Percentiles rank a stretch among this genome's conserved stretches.
Evolutionary conservation across 1,140 invertebrate species (phyloP).

Genomic region (Leptopilina boulardi): DNA sequence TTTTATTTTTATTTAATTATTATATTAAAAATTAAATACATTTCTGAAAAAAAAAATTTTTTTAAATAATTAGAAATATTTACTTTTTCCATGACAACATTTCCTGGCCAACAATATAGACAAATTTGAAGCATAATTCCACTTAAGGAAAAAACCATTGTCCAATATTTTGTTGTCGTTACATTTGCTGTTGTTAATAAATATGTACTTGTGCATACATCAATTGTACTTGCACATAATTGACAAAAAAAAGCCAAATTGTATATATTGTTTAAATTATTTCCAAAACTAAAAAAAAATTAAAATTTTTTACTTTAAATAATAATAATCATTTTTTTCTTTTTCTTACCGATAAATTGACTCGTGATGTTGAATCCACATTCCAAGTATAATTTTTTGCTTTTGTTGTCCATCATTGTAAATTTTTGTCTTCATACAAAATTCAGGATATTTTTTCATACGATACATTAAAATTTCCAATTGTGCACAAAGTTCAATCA

Average conservation of each 20-base stretch:
- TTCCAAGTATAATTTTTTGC: background rate
- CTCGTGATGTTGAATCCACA: constrained; percentile 8
- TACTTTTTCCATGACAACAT: constrained; percentile 23
- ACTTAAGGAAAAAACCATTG: constrained; percentile 9
- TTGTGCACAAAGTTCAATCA: background rate
- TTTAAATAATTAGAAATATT: background rate
- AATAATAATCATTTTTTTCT: background rate
- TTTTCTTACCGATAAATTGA: background rate
- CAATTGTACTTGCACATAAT: constrained; percentile 6
- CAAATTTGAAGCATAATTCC: constrained; percentile 19
- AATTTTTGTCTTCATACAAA: background rate
- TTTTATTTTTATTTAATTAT: no score
- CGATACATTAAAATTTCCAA: constrained; percentile 23
- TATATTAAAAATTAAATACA: no score
- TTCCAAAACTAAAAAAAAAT: constrained; percentile 1
- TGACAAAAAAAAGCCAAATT: constrained; percentile 1
- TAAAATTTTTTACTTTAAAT: background rate
- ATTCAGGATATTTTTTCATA: background rate
- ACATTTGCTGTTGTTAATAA: constrained; percentile 3
- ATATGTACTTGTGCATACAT: constrained; percentile 12
- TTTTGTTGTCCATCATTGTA: background rate
- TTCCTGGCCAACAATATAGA: constrained; percentile 12
- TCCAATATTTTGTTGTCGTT: background rate
- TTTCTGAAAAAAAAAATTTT: no score
- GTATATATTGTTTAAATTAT: background rate